These are phyloP conservation scores for Apamea crenata DNA, from an alignment of 2,888 invertebrate species.

Conservation along the genomic window DNA sequence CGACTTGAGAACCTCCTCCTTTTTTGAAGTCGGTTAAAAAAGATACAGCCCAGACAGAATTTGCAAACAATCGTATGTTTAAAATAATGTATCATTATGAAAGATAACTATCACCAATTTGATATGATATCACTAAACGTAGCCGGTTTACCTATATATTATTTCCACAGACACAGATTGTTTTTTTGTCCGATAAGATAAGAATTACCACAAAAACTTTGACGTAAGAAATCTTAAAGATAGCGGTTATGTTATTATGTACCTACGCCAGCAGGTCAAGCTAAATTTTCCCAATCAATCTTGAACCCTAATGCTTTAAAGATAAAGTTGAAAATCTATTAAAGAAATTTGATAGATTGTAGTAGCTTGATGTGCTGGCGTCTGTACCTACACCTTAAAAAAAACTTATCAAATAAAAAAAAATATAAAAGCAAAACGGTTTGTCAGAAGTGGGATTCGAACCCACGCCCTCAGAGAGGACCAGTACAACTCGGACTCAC, in stretches of 20 bases:
- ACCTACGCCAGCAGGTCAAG: too few relatives aligned
- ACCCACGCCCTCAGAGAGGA: conserved; percentile 46
- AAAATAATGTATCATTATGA: conserved; percentile 12
- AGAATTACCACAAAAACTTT: background rate
- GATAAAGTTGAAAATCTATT: too few relatives aligned
- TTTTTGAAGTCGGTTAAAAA: too few relatives aligned
- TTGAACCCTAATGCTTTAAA: too few relatives aligned
- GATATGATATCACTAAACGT: conserved; percentile 26
- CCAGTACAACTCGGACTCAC: conserved; percentile 33
- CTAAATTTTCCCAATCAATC: too few relatives aligned
- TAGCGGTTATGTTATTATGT: too few relatives aligned
- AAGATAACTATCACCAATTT: conserved; percentile 35
- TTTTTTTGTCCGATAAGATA: background rate
- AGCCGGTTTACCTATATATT: conserved; percentile 24
- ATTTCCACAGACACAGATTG: background rate
- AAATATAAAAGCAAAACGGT: background rate
- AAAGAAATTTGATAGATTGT: too few relatives aligned
- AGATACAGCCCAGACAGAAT: background rate
- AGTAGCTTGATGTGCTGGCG: too few relatives aligned
- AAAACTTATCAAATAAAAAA: background rate
- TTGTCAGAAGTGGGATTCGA: conserved; percentile 39
- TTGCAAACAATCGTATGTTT: background rate
- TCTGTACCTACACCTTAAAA: too few relatives aligned
- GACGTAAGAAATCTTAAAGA: too few relatives aligned
- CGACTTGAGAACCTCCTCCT: too few relatives aligned